These are phyloP conservation scores for Trichosurus vulpecula DNA, from an alignment of 2,797 vertebrate genomes.

Conservation along the genomic window DNA sequence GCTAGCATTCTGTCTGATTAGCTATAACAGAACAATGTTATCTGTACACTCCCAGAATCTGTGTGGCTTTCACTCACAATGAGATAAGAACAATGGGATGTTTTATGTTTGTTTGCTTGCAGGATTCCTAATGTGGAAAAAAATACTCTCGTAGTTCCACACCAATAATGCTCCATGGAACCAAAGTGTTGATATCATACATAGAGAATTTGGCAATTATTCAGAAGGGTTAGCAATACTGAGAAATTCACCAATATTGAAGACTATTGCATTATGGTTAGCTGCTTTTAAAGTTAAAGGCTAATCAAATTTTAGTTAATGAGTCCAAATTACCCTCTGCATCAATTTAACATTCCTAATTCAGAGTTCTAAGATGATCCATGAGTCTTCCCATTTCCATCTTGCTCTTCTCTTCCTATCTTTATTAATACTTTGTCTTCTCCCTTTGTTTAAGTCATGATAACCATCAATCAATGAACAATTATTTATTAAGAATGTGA, in stretches of 20 bases:
- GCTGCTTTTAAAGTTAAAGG: not conserved
- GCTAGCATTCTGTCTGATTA: conserved; percentile 5
- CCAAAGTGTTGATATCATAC: not conserved
- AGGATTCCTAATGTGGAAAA: not conserved
- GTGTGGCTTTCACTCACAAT: not conserved
- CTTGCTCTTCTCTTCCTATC: not conserved
- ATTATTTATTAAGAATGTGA: not conserved
- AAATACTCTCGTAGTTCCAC: not conserved
- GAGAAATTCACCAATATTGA: not conserved
- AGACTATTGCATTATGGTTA: not conserved
- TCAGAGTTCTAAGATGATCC: not conserved
- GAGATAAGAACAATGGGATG: not conserved
- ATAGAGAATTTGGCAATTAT: not conserved
- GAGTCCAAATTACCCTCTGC: not conserved
- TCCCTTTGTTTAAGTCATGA: not conserved
- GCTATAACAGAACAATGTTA: not conserved
- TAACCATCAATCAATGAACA: not conserved
- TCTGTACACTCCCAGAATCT: not conserved
- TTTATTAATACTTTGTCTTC: not conserved
- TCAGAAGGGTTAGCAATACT: not conserved
- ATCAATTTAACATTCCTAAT: not conserved
- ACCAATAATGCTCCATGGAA: not conserved
- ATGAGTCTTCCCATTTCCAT: not conserved
- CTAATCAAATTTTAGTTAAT: not conserved
- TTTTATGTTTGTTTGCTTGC: not conserved